These are phyloP conservation scores for Euglossa dilemma DNA, from an alignment of 1,140 invertebrate species.

Conservation along the genomic window DNA sequence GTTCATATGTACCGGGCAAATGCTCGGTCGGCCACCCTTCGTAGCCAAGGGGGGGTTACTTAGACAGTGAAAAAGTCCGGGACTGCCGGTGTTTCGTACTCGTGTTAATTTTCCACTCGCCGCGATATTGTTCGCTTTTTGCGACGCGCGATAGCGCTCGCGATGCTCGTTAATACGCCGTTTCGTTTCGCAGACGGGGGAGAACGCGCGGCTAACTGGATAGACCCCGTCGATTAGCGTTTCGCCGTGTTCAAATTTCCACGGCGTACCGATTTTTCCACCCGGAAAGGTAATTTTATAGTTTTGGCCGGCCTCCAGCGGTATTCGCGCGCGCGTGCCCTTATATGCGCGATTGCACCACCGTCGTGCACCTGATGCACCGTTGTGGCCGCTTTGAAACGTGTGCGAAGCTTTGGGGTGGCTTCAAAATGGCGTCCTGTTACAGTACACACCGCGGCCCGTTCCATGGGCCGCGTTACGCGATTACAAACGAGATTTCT, in stretches of 20 bases:
- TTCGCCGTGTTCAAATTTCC: not conserved
- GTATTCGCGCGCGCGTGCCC: not conserved
- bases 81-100: conserved; percentile 14
- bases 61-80: conserved; percentile 10
- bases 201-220: not conserved
- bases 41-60: not conserved
- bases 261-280: conserved; percentile 14
- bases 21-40: not conserved
- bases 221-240: not conserved
- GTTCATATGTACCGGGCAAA: conserved; percentile 31
- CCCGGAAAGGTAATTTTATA: conserved; percentile 22
- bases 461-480: not conserved
- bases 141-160: not conserved
- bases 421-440: conserved; percentile 55
- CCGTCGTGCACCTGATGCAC: conserved; percentile 21
- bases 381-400: conserved; percentile 29
- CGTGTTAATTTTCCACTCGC: conserved; percentile 32
- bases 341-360: conserved; percentile 36
- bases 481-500: not conserved
- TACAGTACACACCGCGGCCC: not conserved
- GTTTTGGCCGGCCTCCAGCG: conserved; percentile 28
- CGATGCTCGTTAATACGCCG: not conserved
- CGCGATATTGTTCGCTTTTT: not conserved
- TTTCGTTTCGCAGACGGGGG: not conserved
- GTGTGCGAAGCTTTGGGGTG: conserved; percentile 21